Evolutionary conservation across 1,140 invertebrate species (phyloP), one percentile per base, ranked within the genome.

Genomic region (Amyelois transitella): DNA sequence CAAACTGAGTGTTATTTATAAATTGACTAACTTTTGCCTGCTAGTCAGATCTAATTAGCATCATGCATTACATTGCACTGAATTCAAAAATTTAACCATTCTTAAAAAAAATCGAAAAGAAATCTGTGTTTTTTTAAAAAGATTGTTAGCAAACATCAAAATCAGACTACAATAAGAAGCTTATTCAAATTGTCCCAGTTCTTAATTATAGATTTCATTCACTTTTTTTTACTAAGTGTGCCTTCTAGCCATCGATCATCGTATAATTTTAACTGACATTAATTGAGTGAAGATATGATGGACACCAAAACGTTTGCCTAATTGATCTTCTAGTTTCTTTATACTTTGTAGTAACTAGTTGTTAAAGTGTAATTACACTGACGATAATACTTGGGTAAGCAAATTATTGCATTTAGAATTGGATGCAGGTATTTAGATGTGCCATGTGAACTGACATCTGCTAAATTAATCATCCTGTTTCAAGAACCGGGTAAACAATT

Each of bases 371-470:
- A 51, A 51, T 51, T 28, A 51, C 49, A 18, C 24, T 17, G 7
- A 14, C 8, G 49, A 51, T 32, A 51, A 17, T 17, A 51, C 18
- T 28, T 17, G 49, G 25, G 17, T 32, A 6, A 18, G 17, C 25
- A 51, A 12, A 51, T 25, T 32, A 18, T 28, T 38, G 28, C 49
- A 17, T 18, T 20, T 51, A 2, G 12, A 38, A 14, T 38, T 38
- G 32, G 6, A 38, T 38, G 12, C 2, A 20, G 22, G 19, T 18
- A 43, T 43, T 52, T 43, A 43, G 18, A 14, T 38, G 1, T 52
- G n/a, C 38, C 51, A 52, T 18, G 32, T 52, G 51, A 43, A 32
- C 7, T 19, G 17, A 43, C 51, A 43, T 52, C 51, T 52, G 51
- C 38, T 38, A 21, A 52, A 52, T 52, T 52, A 38, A 43, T 21